Evolutionary conservation across 2,113 vertebrate species (phyloP).

Genomic region (Oryzias curvinotus): DNA sequence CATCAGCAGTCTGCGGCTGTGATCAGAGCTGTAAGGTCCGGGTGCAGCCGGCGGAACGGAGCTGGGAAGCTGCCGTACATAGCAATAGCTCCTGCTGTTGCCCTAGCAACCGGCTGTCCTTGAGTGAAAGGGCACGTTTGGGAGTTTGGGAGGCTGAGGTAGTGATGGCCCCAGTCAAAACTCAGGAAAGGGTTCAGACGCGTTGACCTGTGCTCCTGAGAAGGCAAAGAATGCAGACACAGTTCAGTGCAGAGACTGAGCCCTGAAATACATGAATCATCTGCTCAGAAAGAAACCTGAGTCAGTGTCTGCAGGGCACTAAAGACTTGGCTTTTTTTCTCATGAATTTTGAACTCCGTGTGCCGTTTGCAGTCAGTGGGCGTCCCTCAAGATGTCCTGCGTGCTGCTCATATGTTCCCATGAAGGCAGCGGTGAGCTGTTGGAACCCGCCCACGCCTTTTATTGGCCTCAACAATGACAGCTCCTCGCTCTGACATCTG

Average conservation of each 20-base stretch:
- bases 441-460: conserved; percentile 42
- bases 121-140: conserved; percentile 56
- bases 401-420: conserved; percentile 41
- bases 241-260: conserved; percentile 4
- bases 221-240: conserved; percentile 22
- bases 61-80: conserved; percentile 58
- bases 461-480: conserved; percentile 47
- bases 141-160: conserved; percentile 39
- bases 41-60: conserved; percentile 64
- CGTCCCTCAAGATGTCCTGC: conserved; percentile 7
- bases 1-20: conserved; percentile 63
- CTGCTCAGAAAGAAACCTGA: conserved; percentile 9
- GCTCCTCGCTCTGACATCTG: conserved; percentile 48
- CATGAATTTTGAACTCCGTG: neutral
- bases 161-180: conserved; percentile 51
- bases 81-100: conserved; percentile 61
- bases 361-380: conserved; percentile 8
- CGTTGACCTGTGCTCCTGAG: conserved; percentile 22
- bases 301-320: neutral
- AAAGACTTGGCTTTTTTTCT: neutral
- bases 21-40: conserved; percentile 47
- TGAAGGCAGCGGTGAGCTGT: conserved; percentile 12
- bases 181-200: conserved; percentile 44
- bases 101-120: conserved; percentile 70
- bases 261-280: conserved; percentile 31